Evolutionary conservation across 2,113 vertebrate species (phyloP).

Genomic region (Pogonocichla stellata): DNA sequence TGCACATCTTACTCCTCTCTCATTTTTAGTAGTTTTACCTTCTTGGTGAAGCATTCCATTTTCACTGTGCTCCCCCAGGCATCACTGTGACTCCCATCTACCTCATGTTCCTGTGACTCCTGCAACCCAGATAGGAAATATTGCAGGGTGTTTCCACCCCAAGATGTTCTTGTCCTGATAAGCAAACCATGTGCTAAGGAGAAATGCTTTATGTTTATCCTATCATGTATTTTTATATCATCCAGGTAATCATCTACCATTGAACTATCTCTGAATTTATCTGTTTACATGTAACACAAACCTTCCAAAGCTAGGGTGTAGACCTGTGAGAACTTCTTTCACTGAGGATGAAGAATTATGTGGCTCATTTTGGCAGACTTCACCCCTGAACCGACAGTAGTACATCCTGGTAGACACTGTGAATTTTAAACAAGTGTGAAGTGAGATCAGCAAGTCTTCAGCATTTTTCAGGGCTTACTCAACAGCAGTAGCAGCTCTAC

Average conservation of each 20-base stretch:
- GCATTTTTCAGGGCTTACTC: background rate
- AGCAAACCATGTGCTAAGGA: background rate
- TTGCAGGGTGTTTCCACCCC: fast-evolving
- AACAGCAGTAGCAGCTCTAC: background rate
- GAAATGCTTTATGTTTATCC: background rate
- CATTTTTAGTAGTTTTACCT: background rate
- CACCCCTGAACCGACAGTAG: background rate
- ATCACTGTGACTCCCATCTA: background rate
- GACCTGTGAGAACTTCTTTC: background rate
- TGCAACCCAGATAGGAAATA: background rate
- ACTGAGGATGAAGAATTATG: background rate
- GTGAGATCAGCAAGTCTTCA: background rate
- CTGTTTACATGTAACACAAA: background rate
- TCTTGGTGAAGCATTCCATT: background rate
- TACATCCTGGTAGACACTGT: background rate
- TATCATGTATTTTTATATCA: background rate
- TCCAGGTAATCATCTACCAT: background rate
- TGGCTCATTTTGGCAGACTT: background rate
- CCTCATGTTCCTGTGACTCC: background rate
- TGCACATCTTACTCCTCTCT: background rate
- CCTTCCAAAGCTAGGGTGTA: background rate
- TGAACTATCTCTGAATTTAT: background rate
- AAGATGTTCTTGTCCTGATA: background rate
- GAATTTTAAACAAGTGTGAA: background rate
- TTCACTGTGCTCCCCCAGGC: background rate